These are phyloP conservation scores for Epinephelus cyanopodus DNA, from an alignment of 2,113 vertebrate genomes.

Conservation along the genomic window DNA sequence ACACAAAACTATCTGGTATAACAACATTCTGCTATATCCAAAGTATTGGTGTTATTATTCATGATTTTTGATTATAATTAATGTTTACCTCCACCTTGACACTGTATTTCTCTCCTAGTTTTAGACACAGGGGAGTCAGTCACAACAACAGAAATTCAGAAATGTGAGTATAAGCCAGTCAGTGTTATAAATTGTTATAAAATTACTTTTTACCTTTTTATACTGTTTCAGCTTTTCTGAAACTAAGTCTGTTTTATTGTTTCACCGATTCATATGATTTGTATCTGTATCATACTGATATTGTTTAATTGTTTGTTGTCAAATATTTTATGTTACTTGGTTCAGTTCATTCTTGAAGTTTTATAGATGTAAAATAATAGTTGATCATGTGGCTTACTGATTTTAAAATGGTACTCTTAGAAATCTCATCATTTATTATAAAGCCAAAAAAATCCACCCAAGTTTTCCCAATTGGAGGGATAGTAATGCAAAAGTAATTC, in stretches of 20 bases:
- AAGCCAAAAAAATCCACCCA: too few species aligned
- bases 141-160: constrained; percentile 34
- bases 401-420: not conserved
- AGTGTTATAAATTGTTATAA: not conserved
- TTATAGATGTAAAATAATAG: not conserved
- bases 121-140: constrained; percentile 23
- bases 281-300: not conserved
- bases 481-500: too few species aligned
- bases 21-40: not conserved
- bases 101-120: constrained; percentile 32
- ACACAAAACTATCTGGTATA: not conserved
- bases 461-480: too few species aligned
- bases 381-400: not conserved
- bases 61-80: not conserved
- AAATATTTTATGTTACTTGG: not conserved
- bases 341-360: not conserved
- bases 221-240: not conserved
- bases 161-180: constrained; percentile 58
- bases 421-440: too few species aligned
- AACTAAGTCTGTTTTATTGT: not conserved
- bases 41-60: not conserved
- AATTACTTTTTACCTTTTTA: not conserved
- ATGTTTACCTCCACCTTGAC: not conserved
- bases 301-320: not conserved
- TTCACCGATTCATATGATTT: not conserved